A percentile compares a stretch with the other conserved stretches of the same genome.
phyloP scores from a whole-genome alignment of 1,140 invertebrate species.

The Drosophila watanabei region DNA sequence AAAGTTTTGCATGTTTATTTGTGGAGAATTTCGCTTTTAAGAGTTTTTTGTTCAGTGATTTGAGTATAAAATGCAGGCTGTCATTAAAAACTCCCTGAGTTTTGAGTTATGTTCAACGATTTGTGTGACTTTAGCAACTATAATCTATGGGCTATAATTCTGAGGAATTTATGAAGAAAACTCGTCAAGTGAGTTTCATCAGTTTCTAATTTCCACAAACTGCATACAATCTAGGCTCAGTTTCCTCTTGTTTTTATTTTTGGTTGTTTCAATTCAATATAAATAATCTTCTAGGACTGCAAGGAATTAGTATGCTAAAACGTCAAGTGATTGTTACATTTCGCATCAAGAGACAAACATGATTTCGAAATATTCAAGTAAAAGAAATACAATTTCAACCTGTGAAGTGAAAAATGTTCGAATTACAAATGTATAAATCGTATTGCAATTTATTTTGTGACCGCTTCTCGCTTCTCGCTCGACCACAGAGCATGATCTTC shows the following conservation, averaged over 20 bases:
- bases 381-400: not conserved
- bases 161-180: no score
- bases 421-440: not conserved
- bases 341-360: not conserved
- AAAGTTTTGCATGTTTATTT: not conserved
- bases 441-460: constrained; percentile 2
- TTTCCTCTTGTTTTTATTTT: not conserved
- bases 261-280: not conserved
- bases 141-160: no score
- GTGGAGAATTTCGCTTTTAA: not conserved
- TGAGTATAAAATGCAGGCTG: not conserved
- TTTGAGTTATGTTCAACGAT: not conserved
- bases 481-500: not conserved
- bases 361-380: no score
- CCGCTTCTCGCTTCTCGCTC: not conserved
- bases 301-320: not conserved
- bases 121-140: no score
- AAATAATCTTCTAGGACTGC: not conserved
- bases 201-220: not conserved
- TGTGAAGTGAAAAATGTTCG: not conserved
- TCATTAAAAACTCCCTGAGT: not conserved
- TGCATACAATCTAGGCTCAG: not conserved
- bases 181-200: no score
- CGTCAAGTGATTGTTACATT: not conserved
- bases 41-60: not conserved